Conservation (phyloP, 2,888 invertebrate species). For the Leptopilina myrica region DNA sequence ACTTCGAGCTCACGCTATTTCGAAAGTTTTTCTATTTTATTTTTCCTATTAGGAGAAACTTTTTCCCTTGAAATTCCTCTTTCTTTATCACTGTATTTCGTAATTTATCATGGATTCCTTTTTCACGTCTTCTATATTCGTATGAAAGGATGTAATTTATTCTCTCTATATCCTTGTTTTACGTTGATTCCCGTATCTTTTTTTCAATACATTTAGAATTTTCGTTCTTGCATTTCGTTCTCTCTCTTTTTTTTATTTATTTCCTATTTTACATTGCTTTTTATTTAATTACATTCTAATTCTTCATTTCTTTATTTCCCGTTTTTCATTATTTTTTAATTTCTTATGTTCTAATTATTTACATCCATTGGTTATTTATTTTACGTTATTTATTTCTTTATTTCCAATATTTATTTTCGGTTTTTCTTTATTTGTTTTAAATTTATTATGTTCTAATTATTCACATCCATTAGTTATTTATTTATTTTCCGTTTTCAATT, state of each 20-base stretch:
- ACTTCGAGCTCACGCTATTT: not conserved
- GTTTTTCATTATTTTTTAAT: no score
- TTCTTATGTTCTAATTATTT: no score
- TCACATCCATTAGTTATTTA: no score
- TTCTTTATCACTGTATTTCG: not conserved
- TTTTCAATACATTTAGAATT: not conserved
- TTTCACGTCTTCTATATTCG: not conserved
- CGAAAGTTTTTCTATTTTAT: conserved; percentile 6
- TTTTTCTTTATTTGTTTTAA: no score
- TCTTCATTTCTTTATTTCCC: no score
- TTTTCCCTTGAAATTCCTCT: not conserved
- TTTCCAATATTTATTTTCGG: no score
- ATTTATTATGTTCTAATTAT: no score
- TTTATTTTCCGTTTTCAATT: no score
- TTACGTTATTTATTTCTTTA: no score
- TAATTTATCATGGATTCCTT: not conserved
- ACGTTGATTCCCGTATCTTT: not conserved
- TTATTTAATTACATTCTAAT: no score
- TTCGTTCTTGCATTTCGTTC: not conserved
- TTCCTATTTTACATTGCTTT: no score
- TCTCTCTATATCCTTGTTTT: not conserved
- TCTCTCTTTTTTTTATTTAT: not conserved
- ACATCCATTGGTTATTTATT: no score
- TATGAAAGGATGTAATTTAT: conserved; percentile 4
- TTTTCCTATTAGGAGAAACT: conserved; percentile 1